Conservation (phyloP, 2,888 invertebrate genomes). For the Villa cingulata region DNA sequence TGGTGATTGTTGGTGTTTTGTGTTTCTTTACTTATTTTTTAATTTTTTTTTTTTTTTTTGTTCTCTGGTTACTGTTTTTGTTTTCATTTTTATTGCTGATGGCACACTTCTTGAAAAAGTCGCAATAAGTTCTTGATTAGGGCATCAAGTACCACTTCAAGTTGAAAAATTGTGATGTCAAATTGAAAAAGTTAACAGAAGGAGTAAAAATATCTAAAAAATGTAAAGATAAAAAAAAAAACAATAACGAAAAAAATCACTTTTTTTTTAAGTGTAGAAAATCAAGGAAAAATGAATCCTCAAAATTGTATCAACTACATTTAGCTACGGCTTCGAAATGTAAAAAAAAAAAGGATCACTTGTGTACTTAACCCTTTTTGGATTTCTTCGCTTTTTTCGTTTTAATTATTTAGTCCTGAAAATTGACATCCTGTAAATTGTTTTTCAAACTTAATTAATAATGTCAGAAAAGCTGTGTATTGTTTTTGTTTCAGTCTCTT, state of each 20-base stretch:
- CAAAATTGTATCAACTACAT: background rate
- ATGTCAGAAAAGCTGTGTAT: too few relatives aligned
- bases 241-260: too few relatives aligned
- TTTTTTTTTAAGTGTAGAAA: too few relatives aligned
- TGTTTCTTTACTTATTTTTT: too few relatives aligned
- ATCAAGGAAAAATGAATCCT: background rate
- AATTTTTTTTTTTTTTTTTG: background rate
- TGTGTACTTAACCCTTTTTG: too few relatives aligned
- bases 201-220: background rate
- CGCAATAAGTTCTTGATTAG: conserved; percentile 9
- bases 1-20: too few relatives aligned
- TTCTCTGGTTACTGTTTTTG: background rate
- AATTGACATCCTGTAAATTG: background rate
- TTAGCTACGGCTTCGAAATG: background rate
- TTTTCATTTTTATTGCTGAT: background rate
- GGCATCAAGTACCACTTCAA: conserved; percentile 7
- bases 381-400: background rate
- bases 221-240: too few relatives aligned
- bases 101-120: conserved; percentile 8
- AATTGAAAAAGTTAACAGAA: conserved; percentile 3
- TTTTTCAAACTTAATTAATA: background rate
- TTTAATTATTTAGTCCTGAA: background rate
- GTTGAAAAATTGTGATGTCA: conserved; percentile 6
- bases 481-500: too few relatives aligned
- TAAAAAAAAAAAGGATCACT: background rate